Evolutionary conservation across 2,113 vertebrate genomes (phyloP).

Genomic region (Eurystomus gularis): DNA sequence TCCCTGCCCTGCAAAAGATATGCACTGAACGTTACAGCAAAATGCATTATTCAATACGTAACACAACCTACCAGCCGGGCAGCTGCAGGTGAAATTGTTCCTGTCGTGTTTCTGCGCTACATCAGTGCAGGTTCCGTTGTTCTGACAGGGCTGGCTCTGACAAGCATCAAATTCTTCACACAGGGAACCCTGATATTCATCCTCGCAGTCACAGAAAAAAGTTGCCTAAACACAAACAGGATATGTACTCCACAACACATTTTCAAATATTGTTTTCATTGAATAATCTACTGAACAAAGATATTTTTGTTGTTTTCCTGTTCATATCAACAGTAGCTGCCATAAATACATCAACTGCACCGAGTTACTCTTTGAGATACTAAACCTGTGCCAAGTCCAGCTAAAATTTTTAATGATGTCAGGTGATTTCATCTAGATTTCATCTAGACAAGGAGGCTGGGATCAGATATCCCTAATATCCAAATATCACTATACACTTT

Average conservation of each 20-base stretch:
- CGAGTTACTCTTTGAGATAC: neutral
- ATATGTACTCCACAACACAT: neutral
- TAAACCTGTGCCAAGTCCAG: neutral
- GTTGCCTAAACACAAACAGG: constrained; percentile 78
- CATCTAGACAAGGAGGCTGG: neutral
- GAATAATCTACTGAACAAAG: neutral
- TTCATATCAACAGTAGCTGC: neutral
- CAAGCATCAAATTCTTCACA: constrained; percentile 96
- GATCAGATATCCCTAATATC: neutral
- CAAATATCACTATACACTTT: neutral
- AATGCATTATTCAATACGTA: neutral
- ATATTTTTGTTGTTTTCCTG: neutral
- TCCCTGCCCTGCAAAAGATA: neutral
- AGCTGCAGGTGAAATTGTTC: constrained; percentile 88
- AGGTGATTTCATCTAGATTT: neutral
- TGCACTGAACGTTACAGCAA: neutral
- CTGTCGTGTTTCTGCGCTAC: constrained; percentile 81
- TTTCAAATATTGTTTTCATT: neutral
- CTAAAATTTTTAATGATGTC: neutral
- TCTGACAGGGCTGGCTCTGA: constrained; percentile 83
- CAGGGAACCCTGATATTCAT: constrained; percentile 83
- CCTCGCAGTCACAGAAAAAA: constrained; percentile 90
- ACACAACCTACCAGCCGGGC: constrained; percentile 80
- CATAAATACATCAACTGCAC: neutral
- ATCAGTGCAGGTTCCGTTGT: constrained; percentile 86